Evolutionary conservation across 2,888 invertebrate genomes (phyloP), one percentile per base, ranked within the genome.

Genomic region (Sphinx pinastri): DNA sequence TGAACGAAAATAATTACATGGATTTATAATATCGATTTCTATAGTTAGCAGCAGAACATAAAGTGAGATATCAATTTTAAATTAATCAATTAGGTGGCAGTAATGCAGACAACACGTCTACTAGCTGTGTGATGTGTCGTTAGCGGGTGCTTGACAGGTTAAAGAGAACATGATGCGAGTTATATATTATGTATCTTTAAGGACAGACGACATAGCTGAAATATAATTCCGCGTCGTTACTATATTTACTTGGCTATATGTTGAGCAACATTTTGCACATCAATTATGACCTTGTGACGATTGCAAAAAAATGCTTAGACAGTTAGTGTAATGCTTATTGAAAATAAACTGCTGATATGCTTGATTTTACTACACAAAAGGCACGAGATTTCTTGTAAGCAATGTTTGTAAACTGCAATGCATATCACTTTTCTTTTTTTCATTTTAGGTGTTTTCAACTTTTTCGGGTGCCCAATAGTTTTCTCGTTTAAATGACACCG

Each of bases 371-470:
- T 57, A 57, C 49, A 68, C 69, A 74, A 81, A 85, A 84, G 85
- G 86, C 85, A 83, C 78, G 83, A 79, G 81, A 83, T 81, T 86
- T 79, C 78, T 77, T 45, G 71, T 74, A 72, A n/a, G 63, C 71
- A 74, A 72, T 75, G 73, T 78, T 79, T 72, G 79, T 76, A 82
- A 77, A 81, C 78, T 77, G 78, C 84, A 80, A 87, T 90, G 88
- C 89, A 92, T 92, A 92, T 93, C 93, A 92, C 90, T 89, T 91
- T 71, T 92, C 91, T 91, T 91, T 91, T 91, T 91, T 92, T 92
- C 91, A 91, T 93, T 94, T 94, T 93, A 94, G 94, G 94, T 94
- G 94, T 94, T 88, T 94, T 94, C 94, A 94, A 91, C 90, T 94
- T 94, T 93, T 94, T 94, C 88, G 94, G 94, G 85, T 94, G 94